Base-by-base conservation (phyloP, 2,888 invertebrate genomes). In the Dermolepida albohirtum region DNA sequence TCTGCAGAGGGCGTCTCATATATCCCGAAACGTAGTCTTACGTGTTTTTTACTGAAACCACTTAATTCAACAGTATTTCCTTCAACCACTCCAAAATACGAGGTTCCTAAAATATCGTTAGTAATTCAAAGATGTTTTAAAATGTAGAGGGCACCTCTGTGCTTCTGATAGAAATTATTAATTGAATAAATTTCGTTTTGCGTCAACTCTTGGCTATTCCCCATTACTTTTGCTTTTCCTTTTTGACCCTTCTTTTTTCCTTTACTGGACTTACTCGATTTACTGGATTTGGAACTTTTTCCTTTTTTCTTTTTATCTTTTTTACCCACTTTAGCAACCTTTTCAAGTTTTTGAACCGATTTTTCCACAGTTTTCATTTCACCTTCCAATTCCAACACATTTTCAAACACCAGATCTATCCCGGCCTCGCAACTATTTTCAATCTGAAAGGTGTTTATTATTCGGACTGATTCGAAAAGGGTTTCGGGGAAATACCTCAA, bases 351-450 rank as follows among this genome's bases (percentile, higher is more conserved):
- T 12, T 40, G 49, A 17, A 54, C 64, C 16, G 49, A 41, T 29
- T 67, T 52, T 11, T 68, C 64, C 49, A 34, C 6, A 1, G 10
- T 10, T 34, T 52, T 70, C 12, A 74, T 74, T 44, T 70, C 66
- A 10, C 77, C 78, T 67, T 71, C 71, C 4, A 77, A 22, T 66
- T 78, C 78, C 27, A 74, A 76, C 1, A 73, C 41, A 68, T 76
- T 75, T 41, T 71, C 66, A 39, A 78, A 70, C 8, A 54, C 65
- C 6, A 78, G 44, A 1, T 27, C 43, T 10, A 76, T 49, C 0
- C 69, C 62, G 6, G 72, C 74, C 22, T 63, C 57, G 12, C 71
- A 62, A 22, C 59, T 29, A 54, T 77, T 77, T 6, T 57, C 66
- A 0, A 77, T 54, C 75, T 77, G 49, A 22, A 59, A 44, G 43